Evolutionary conservation across 2,888 invertebrate genomes (phyloP), one percentile per base, ranked within the genome.

Genomic region (Suillia variegata): DNA sequence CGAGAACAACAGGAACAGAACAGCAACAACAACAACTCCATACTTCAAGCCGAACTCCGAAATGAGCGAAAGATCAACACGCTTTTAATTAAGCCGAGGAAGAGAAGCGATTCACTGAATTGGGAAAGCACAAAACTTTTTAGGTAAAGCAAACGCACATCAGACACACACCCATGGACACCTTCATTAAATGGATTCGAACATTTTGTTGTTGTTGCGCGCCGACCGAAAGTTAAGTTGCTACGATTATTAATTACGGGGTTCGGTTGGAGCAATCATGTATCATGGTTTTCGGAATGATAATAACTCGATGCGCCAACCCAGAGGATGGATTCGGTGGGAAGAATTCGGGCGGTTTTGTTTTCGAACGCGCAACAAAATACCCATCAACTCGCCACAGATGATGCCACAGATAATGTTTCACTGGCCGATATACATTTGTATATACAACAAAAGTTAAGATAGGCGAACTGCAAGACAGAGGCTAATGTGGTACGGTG

Each of bases 161-260:
- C 21, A 26, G 20, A 52, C 18, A 6, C 21, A 21, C 13, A 21
- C 38, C 33, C 5, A 21, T 26, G n/a, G 4, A n/a, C 38, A 38
- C 38, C n/a, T 13, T 18, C n/a, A 10, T n/a, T n/a, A 17, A 21
- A 2, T 51, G 15, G 18, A 31, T n/a, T n/a, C 6, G 31, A 26
- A 20, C 34, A 8, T 52, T 24, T 21, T 33, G n/a, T 56, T 47
- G 53, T 48, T 26, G 42, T 59, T 31, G n/a, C 38, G 26, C 26
- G 26, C 56, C 17, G 54, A 53, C 50, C 8, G 4, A 17, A 47
- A 42, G 64, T 67, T 72, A 74, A 74, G 45, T 71, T 70, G 70
- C 61, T 48, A 63, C 65, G 69, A 71, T 74, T 74, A 74, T 74
- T 72, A 72, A 72, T 74, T 72, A 71, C 45, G 13, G 45, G 20